Evolutionary conservation across 1,140 invertebrate species (phyloP), one percentile per base, ranked within the genome.

Genomic region (Homalodisca vitripennis): DNA sequence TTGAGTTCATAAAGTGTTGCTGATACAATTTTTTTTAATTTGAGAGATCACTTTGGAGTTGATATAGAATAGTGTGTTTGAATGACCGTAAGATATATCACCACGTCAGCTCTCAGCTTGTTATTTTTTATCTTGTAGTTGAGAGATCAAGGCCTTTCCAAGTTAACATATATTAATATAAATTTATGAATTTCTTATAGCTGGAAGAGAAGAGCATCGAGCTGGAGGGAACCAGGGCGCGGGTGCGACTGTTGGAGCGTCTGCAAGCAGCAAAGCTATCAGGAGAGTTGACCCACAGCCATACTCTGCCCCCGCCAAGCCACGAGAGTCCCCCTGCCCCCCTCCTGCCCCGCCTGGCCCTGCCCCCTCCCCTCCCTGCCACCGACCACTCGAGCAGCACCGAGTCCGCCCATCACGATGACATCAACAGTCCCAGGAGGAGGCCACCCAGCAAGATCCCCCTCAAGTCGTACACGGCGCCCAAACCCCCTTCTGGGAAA

Each of bases 181-280:
- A n/a, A n/a, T n/a, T n/a, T n/a, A n/a, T 41, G 34, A 41, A 41
- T 41, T 79, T 63, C 80, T n/a, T n/a, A n/a, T n/a, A 92, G 90
- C 77, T 93, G 73, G 90, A 91, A 77, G 90, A 93, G 77, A 87
- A 89, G 74, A 90, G 86, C 71, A 92, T 93, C 70, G 90, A 94
- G 77, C 74, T 93, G 71, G 91, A 93, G 79, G 91, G 91, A 3
- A 92, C 91, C 1, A 82, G 86, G 70, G 91, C 91, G 0, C 84
- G 88, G 55, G 83, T 92, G 17, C 84, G 91, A 14, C 83, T 92
- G 47, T 77, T 92, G 26, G 90, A 92, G 74, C 78, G 67, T 78
- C 78, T 71, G 78, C 79, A 72, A 67, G 69, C 2, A 77, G 79
- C n/a, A 70, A 3, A 73, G 46, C 13, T 53, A 3, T 48, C 14